Percentiles rank a stretch among this genome's conserved stretches.
These are phyloP conservation scores for Cetonia aurata DNA, from an alignment of 2,888 invertebrate genomes.

Conservation along the genomic window DNA sequence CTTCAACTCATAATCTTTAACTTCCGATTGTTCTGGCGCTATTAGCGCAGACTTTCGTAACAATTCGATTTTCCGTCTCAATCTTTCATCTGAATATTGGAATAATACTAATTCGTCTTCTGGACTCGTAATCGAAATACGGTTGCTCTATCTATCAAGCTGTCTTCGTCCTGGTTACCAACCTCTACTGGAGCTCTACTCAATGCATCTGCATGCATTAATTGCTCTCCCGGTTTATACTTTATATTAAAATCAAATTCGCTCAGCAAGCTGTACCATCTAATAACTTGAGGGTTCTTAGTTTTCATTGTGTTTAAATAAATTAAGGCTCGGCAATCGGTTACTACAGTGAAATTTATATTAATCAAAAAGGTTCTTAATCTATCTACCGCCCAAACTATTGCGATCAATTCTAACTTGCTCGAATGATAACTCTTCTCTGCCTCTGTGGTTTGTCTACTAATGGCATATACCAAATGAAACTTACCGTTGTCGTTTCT, in stretches of 20 bases:
- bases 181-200: conserved; percentile 2
- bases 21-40: background rate
- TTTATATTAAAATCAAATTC: conserved; percentile 20
- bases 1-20: conserved; percentile 11
- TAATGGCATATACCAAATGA: conserved; percentile 51
- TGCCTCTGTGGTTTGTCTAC: conserved; percentile 42
- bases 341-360: conserved; percentile 50
- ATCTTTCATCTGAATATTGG: background rate
- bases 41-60: background rate
- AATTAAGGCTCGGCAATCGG: conserved; percentile 53
- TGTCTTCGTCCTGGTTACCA: background rate
- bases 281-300: background rate
- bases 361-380: conserved; percentile 52
- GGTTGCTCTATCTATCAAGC: background rate
- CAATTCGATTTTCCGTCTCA: background rate
- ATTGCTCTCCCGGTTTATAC: conserved; percentile 2
- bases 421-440: conserved; percentile 51
- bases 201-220: conserved; percentile 3
- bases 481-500: conserved; percentile 42
- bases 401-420: conserved; percentile 56
- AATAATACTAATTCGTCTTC: background rate
- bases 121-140: background rate
- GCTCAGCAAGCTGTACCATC: conserved; percentile 10
- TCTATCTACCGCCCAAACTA: conserved; percentile 53
- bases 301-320: conserved; percentile 51